Evolutionary conservation across 2,888 invertebrate species (phyloP), one percentile per base, ranked within the genome.

Genomic region (Heliconius cydno): DNA sequence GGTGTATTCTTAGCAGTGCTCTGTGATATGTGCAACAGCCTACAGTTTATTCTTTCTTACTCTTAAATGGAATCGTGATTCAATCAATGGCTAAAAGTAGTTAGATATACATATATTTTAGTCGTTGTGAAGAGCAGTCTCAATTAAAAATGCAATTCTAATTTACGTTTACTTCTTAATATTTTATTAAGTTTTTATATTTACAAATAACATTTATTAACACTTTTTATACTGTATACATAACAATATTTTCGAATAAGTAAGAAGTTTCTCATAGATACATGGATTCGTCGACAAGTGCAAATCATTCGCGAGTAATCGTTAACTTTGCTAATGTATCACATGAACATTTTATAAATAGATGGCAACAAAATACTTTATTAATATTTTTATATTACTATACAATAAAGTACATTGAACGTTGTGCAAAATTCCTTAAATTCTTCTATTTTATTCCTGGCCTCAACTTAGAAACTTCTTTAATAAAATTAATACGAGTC

Each of bases 1-100:
- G 71, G 60, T 78, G 70, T 67, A 77, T 70, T 68, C 80, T 19
- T 57, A 22, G 46, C 73, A 70, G 41, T 57, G 63, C 57, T 73
- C 73, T 66, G 67, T 82, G 52, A 57, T 73, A 73, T 66, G 67
- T 82, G 70, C 77, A 81, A 46, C 78, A 81, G 81, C 83, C 84
- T 80, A 86, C 88, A 84, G 86, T 86, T 71, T 68, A 89, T 87
- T 85, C 83, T 81, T 25, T 78, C 81, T 85, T 82, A 82, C 84
- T 81, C 87, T 85, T 87, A 88, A 88, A 89, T 88, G 83, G 87
- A 90, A 87, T 86, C 86, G 88, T 90, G 91, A 89, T 88, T 85
- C 85, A 89, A 89, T 86, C 88, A 87, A 84, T 84, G 87, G 85
- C 84, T 80, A 81, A 79, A 70, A 80, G 10, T 30, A 7, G 68